Evolutionary conservation across 2,797 vertebrate species (phyloP).

Genomic region (Semotilus atromaculatus): DNA sequence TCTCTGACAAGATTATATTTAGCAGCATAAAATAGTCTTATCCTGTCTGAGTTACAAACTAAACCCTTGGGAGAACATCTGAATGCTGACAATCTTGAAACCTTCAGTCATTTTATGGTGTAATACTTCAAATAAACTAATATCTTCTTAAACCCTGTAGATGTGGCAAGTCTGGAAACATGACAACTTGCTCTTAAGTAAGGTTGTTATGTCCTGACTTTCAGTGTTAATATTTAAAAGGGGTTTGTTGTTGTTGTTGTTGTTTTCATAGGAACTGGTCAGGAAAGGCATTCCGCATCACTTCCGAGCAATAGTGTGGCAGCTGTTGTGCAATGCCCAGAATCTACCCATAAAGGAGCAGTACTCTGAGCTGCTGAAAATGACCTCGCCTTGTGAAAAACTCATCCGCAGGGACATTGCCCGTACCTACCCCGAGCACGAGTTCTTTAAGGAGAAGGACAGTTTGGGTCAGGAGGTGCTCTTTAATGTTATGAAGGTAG

Average conservation of each 20-base stretch:
- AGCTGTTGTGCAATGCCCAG: slow-evolving; percentile 93
- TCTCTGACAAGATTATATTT: slow-evolving; percentile 55
- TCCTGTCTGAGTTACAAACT: slow-evolving; percentile 38
- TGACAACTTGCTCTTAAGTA: neutral
- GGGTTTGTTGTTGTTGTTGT: neutral
- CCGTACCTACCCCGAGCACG: slow-evolving; percentile 96
- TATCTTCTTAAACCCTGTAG: neutral
- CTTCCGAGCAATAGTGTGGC: slow-evolving; percentile 98
- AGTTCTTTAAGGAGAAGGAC: slow-evolving; percentile 99
- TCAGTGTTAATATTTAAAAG: slow-evolving; percentile 40
- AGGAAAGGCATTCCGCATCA: slow-evolving; percentile 97
- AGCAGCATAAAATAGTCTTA: slow-evolving; percentile 53
- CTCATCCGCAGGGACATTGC: slow-evolving; percentile 97
- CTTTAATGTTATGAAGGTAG: slow-evolving; percentile 99
- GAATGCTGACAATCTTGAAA: neutral
- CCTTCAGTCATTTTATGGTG: neutral
- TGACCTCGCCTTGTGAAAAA: slow-evolving; percentile 98
- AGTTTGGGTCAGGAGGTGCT: slow-evolving; percentile 97
- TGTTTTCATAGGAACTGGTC: slow-evolving; percentile 88
- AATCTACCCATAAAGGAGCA: slow-evolving; percentile 98
- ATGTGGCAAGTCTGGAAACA: neutral
- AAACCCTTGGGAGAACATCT: slow-evolving; percentile 22
- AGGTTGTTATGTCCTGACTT: neutral
- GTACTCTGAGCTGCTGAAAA: slow-evolving; percentile 97
- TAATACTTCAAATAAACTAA: slow-evolving; percentile 1